phyloP scores from a whole-genome alignment of 2,797 vertebrate genomes.

The Onychomys arenicola region DNA sequence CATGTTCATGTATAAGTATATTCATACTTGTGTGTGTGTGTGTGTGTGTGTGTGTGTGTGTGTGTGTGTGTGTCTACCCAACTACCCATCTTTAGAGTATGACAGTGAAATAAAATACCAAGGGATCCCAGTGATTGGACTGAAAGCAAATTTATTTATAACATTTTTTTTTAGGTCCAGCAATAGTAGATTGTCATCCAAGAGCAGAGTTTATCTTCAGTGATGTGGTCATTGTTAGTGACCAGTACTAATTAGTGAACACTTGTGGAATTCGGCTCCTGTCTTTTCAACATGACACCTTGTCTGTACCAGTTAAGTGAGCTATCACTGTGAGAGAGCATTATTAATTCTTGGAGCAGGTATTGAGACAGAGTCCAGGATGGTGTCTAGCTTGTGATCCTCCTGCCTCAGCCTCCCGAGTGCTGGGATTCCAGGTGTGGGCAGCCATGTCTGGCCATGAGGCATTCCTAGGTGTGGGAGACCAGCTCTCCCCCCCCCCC shows the following conservation, averaged over 20 bases:
- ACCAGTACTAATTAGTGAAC: background rate
- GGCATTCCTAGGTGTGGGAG: background rate
- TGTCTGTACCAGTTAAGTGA: background rate
- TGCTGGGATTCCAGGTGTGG: background rate
- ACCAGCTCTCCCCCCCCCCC: no score
- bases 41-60: background rate
- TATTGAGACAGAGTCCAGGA: background rate
- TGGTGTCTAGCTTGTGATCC: background rate
- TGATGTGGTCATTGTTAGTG: background rate
- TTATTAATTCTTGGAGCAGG: background rate
- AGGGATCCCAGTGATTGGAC: background rate
- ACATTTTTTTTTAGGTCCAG: background rate
- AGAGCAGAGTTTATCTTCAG: background rate
- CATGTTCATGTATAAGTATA: background rate
- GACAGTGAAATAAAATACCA: background rate
- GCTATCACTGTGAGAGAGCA: background rate
- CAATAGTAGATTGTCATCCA: background rate
- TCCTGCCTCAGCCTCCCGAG: background rate
- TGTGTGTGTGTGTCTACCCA: background rate
- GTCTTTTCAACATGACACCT: background rate
- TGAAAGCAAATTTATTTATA: background rate
- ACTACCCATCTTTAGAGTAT: background rate
- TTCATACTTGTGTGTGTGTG: background rate
- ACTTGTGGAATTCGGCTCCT: background rate
- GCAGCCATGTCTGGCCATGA: background rate